These are phyloP conservation scores for Macrobrachium rosenbergii DNA, from an alignment of 1,140 invertebrate genomes.

Conservation along the genomic window DNA sequence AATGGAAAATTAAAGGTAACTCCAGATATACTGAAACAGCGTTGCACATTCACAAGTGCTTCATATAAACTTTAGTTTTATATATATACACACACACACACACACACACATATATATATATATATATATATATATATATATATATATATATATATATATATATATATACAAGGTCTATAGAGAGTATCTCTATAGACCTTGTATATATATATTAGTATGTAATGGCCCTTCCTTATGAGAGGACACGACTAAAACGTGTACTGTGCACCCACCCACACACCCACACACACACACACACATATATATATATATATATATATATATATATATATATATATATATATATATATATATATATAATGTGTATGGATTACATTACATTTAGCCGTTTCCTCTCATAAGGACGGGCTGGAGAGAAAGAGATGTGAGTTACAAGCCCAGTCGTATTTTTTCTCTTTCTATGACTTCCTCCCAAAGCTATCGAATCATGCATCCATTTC, in stretches of 20 bases:
- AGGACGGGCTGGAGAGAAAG: no score
- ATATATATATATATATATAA: conserved; percentile 4
- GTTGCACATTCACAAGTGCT: not conserved
- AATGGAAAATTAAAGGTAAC: no score
- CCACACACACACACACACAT: not conserved
- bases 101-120: not conserved
- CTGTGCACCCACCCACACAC: not conserved
- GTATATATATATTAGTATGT: not conserved
- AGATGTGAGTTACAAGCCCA: no score
- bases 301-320: conserved; percentile 32
- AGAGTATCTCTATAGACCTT: not conserved
- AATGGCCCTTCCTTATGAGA: no score
- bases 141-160: conserved; percentile 28
- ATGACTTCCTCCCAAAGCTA: no score
- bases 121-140: conserved; percentile 23
- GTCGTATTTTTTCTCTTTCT: no score
- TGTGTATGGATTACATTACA: not conserved
- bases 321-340: conserved; percentile 21
- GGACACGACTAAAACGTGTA: no score
- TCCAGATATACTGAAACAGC: no score
- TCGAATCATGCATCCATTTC: no score
- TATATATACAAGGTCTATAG: conserved; percentile 3
- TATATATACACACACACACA: not conserved
- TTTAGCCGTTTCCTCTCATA: no score
- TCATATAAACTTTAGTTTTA: not conserved